These are phyloP conservation scores for Enteromius mattozi DNA, from an alignment of 2,797 vertebrate species.

Conservation along the genomic window DNA sequence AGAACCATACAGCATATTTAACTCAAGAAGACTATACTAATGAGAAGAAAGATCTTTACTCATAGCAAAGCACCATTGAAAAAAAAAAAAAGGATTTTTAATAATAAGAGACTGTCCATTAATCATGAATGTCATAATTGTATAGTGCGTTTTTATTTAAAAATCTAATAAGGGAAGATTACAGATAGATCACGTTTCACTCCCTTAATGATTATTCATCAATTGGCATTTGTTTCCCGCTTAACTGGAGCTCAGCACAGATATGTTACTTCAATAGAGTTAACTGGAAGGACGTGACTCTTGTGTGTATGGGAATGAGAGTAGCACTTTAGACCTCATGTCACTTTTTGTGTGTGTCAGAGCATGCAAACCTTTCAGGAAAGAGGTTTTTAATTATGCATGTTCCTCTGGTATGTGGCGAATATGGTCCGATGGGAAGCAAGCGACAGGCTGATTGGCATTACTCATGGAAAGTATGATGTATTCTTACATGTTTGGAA, in stretches of 20 bases:
- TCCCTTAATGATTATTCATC: not conserved
- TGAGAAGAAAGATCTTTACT: not conserved
- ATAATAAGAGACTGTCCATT: not conserved
- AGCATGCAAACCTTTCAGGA: slow-evolving; percentile 78
- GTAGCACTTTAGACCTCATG: slow-evolving; percentile 70
- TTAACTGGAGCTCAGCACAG: not conserved
- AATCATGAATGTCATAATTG: not conserved
- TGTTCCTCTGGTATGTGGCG: slow-evolving; percentile 70
- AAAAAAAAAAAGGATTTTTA: not conserved
- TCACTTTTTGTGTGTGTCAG: slow-evolving; percentile 69
- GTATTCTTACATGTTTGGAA: not conserved
- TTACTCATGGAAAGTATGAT: not conserved
- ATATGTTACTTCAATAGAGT: not conserved
- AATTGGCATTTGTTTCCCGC: not conserved
- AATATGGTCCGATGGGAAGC: slow-evolving; percentile 16
- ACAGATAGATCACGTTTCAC: not conserved
- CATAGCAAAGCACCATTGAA: not conserved
- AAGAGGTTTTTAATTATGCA: slow-evolving; percentile 81
- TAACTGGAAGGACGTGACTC: slow-evolving; percentile 15
- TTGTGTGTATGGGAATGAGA: slow-evolving; percentile 42
- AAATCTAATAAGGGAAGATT: not conserved
- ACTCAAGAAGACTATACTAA: not conserved
- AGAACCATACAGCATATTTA: not conserved
- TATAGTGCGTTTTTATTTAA: not conserved
- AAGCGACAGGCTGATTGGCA: slow-evolving; percentile 58